Base-by-base conservation (phyloP, 2,888 invertebrate genomes). In the Aradus depressus region DNA sequence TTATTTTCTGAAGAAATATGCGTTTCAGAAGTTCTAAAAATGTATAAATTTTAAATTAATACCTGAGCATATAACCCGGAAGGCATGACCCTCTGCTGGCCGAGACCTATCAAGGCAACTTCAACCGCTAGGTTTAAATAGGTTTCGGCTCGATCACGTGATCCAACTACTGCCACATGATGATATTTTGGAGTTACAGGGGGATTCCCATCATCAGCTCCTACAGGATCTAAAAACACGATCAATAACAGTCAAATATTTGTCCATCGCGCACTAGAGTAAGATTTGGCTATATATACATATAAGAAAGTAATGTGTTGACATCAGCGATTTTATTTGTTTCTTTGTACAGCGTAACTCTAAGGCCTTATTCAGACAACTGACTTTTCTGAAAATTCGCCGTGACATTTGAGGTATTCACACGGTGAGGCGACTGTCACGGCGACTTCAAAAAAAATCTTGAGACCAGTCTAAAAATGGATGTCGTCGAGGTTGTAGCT, bases 51-150 rank as follows among this genome's bases (percentile, higher is more conserved):
- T 34, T 23, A 37, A 43, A 16, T 50, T 39, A 48, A 57, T 64
- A 72, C 80, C 70, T 87, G 87, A 44, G 85, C 82, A 65, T 87
- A 86, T 2, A 84, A 69, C 2, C 86, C 86, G 34, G 77, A 75
- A 1, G 87, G 86, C 74, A 86, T 76, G 65, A 83, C 77, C 55
- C 87, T 69, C 64, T 85, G 84, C 62, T 87, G 83, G 0, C 86
- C 85, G 10, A 88, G 69, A 0, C 85, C 86, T 22, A 87, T 75
- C 1, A 87, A 70, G 1, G 85, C 86, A 0, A 82, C 82, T 66
- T 87, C 86, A 54, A 86, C 70, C 14, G 86, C 86, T 45, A 87
- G 66, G 2, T 81, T 81, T 43, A 87, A 72, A 65, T 81, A 81
- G 1, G 81, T 80, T 67, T 86, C 84, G 25, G 80, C 77, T 2